Base-by-base conservation (phyloP, 1,140 invertebrate genomes). In the Andrena cerasifolii region DNA sequence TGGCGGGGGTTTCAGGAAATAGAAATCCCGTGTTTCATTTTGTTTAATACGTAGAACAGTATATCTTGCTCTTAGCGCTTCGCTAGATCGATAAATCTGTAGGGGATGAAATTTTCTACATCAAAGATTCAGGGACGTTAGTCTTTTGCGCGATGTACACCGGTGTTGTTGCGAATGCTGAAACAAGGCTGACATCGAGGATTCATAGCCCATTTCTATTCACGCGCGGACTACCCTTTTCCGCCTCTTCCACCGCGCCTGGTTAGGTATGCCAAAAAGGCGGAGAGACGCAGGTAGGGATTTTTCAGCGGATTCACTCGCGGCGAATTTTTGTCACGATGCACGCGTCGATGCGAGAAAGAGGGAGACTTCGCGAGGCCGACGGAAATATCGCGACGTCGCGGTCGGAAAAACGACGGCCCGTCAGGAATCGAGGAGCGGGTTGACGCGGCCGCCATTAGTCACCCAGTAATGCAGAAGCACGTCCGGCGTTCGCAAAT, bases 401-500 rank as follows among this genome's bases (percentile, higher is more conserved):
- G 58, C 16, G 36, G 31, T 16, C 24, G 53, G 21, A 75, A 74
- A 78, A 83, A 76, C 66, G 79, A 33, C 2, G 43, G 40, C n/a
- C 16, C 53, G 47, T 79, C 65, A 59, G 49, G 43, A 40, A 63
- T 78, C 31, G 45, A 62, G 62, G n/a, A n/a, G n/a, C 40, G 67
- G 43, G 47, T 54, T 71, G 65, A 53, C 62, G 21, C 45, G 18
- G 43, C 66, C 47, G 49, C 74, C 56, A 73, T 73, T 73, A 80
- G 67, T 73, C 72, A 83, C 33, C 54, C 24, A 67, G 26, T 43
- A 61, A 83, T 80, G 73, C 54, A 10, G 40, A 56, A 51, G 54
- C 28, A 79, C 71, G 67, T 75, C 24, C 43, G 54, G 33, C 33
- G 70, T 82, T 82, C 51, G 76, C 61, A 51, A 79, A 59, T 65